Evolutionary conservation across 2,888 invertebrate species (phyloP).

Genomic region (Watsonalla cultraria): DNA sequence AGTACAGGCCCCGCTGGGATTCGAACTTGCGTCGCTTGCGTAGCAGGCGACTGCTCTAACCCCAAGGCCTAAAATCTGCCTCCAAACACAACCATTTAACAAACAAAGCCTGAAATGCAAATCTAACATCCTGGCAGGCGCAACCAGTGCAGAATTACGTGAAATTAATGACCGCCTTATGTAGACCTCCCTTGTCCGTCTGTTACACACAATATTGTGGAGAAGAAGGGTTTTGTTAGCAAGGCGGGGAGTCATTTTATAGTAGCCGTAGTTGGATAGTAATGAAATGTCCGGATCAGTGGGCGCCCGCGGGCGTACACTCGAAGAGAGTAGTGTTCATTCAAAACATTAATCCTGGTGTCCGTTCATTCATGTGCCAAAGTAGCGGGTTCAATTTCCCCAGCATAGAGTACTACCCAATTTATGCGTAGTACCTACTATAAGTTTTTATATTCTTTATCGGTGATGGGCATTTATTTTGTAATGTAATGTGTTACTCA

Average conservation of each 20-base stretch:
- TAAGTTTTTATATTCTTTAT: too few species aligned
- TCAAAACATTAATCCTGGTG: constrained; percentile 2
- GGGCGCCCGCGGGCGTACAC: constrained; percentile 36
- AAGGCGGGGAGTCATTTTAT: background rate
- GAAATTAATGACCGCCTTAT: constrained; percentile 15
- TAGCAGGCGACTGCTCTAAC: too few species aligned
- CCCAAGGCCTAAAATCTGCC: too few species aligned
- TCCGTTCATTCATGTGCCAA: too few species aligned
- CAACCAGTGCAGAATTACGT: constrained; percentile 32
- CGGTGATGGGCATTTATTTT: too few species aligned
- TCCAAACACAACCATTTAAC: constrained; percentile 28
- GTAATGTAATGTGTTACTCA: too few species aligned
- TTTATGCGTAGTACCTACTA: too few species aligned
- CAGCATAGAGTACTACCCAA: too few species aligned
- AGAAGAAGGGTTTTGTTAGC: constrained; percentile 7
- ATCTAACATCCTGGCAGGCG: constrained; percentile 50
- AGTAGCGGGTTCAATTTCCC: too few species aligned
- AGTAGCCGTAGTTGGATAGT: constrained; percentile 17
- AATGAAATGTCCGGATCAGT: constrained; percentile 46
- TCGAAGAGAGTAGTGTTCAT: constrained; percentile 12
- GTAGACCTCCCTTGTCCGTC: constrained; percentile 15
- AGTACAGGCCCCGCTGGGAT: too few species aligned
- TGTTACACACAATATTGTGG: constrained; percentile 8
- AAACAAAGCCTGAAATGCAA: constrained; percentile 58
- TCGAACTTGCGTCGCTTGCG: too few species aligned